Percentiles rank a stretch among this genome's conserved stretches.
phyloP scores from a whole-genome alignment of 2,797 vertebrate genomes.

The Dermochelys coriacea region DNA sequence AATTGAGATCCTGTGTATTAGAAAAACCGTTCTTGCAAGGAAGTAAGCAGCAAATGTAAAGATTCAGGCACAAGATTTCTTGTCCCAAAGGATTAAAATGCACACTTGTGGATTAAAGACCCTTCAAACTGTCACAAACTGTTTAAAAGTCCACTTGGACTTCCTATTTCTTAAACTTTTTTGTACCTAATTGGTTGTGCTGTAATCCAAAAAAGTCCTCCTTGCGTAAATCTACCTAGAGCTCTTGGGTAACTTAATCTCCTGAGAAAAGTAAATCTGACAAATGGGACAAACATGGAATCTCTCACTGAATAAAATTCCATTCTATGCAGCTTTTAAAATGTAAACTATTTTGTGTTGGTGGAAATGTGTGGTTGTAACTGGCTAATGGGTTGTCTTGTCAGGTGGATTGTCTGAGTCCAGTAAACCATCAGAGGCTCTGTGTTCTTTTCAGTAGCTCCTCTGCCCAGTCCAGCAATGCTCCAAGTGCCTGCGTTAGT shows the following conservation, averaged over 20 bases:
- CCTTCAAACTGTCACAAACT: neutral
- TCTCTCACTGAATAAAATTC: neutral
- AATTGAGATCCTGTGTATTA: neutral
- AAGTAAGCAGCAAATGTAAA: neutral
- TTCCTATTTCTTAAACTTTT: neutral
- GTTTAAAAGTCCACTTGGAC: no score
- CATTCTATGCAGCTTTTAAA: neutral
- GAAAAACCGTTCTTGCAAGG: neutral
- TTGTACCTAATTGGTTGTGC: neutral
- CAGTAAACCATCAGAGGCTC: conserved; percentile 94
- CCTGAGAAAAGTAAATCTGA: neutral
- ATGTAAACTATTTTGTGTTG: neutral
- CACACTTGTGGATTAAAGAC: neutral
- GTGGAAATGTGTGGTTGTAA: neutral
- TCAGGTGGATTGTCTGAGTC: conserved; percentile 95
- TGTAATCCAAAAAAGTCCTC: neutral
- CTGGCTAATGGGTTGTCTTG: conserved; percentile 36
- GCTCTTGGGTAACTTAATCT: neutral
- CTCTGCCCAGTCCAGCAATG: conserved; percentile 94
- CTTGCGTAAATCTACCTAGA: neutral
- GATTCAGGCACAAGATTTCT: neutral
- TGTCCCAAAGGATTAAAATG: neutral
- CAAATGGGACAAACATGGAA: neutral
- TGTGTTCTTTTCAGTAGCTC: conserved; percentile 99
- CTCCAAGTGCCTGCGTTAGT: conserved; percentile 97